phyloP scores from a whole-genome alignment of 2,888 invertebrate genomes.

The Cyclophora albipunctata region DNA sequence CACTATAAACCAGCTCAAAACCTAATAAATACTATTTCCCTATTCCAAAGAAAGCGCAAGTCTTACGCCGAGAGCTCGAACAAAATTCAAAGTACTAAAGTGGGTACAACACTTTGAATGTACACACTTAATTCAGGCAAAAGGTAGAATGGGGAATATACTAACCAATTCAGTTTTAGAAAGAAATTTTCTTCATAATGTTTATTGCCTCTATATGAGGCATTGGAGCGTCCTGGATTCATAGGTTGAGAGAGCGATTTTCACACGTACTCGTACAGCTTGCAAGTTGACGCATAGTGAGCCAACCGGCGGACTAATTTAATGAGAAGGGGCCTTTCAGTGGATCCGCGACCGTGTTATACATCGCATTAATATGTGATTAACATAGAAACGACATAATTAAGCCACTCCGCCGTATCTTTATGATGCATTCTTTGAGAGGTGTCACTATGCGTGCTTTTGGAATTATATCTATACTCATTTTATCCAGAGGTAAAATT shows the following conservation, averaged over 20 bases:
- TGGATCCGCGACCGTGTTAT: slow-evolving; percentile 22
- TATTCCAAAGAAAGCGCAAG: too few species aligned
- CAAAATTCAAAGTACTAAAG: too few species aligned
- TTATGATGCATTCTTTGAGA: slow-evolving; percentile 14
- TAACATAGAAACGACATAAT: slow-evolving; percentile 37
- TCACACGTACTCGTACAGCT: slow-evolving; percentile 65
- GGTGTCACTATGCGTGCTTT: slow-evolving; percentile 5
- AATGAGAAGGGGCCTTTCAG: slow-evolving; percentile 63
- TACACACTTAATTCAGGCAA: too few species aligned
- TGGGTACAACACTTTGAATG: too few species aligned
- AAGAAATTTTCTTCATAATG: slow-evolving; percentile 32
- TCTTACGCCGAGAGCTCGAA: too few species aligned
- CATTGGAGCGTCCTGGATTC: slow-evolving; percentile 55
- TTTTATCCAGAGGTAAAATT: too few species aligned
- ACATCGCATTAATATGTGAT: slow-evolving; percentile 33
- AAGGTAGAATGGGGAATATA: too few species aligned
- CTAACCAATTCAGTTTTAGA: too few species aligned
- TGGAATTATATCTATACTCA: too few species aligned
- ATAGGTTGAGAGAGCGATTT: slow-evolving; percentile 57
- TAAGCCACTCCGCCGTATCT: slow-evolving; percentile 29
- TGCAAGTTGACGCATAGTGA: slow-evolving; percentile 59
- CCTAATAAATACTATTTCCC: too few species aligned
- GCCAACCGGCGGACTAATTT: slow-evolving; percentile 70
- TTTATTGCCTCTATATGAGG: slow-evolving; percentile 61
- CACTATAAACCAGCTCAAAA: too few species aligned